Conservation (phyloP, 2,113 vertebrate species). For the Cyprinodon brontotheroides region DNA sequence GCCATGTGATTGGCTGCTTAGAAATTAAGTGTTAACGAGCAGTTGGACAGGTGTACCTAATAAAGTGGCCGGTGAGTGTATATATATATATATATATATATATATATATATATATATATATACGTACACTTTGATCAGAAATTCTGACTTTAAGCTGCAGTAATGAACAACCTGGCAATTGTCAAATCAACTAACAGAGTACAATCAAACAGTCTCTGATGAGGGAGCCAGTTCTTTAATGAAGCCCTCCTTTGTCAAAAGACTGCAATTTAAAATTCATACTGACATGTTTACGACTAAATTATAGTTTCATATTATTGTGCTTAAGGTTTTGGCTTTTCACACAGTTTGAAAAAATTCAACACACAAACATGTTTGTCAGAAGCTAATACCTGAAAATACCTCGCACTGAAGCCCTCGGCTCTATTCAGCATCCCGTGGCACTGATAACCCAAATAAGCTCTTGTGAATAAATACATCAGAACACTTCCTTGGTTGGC, state of each 20-base stretch:
- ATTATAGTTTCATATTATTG: not conserved
- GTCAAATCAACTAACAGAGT: not conserved
- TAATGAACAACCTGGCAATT: conserved; percentile 1
- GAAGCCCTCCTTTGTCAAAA: not conserved
- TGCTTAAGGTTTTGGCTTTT: not conserved
- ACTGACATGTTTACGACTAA: not conserved
- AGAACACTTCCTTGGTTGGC: conserved; percentile 55
- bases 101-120: too few relatives aligned
- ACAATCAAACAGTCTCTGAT: not conserved
- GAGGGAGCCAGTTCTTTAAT: not conserved
- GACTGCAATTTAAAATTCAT: not conserved
- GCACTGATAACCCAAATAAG: conserved; percentile 46
- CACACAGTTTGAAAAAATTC: not conserved
- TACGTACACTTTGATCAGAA: too few relatives aligned
- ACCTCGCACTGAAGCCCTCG: not conserved
- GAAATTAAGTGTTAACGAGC: too few relatives aligned
- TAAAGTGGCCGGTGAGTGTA: too few relatives aligned
- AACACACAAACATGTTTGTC: not conserved
- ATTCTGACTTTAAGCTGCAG: too few relatives aligned
- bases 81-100: too few relatives aligned
- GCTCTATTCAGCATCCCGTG: conserved; percentile 13
- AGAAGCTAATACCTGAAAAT: not conserved
- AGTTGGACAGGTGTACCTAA: too few relatives aligned
- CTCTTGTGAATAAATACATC: conserved; percentile 59
- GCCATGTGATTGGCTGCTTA: too few relatives aligned